Evolutionary conservation across 37 sponge, comb jelly and placozoan species (phyloP), one percentile per base, ranked within the genome.

Genomic region (Halisarca cf. caerulea): DNA sequence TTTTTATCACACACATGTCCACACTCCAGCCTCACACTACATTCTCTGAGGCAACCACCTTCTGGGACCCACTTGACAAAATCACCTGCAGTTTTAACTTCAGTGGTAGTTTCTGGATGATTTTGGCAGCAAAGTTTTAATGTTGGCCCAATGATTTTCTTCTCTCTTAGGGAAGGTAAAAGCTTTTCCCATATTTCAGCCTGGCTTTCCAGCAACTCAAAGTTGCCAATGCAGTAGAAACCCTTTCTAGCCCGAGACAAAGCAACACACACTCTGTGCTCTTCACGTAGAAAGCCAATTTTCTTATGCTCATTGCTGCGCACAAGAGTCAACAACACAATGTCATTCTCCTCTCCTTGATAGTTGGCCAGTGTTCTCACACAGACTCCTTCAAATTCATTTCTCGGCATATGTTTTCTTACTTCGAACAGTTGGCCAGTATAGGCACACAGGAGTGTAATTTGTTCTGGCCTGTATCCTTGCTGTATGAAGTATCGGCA

Each of bases 291-390:
- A 58, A 96, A 98, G 0, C 99, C 99, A 81, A 95, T 82, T 6
- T 74, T 91, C 0, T 66, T 79, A 24, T 58, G 40, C 23, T 59
- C 17, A 58, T 93, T 95, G 34, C 91, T 92, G 24, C 99, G 90
- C 14, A 92, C 93, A 3, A 98, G 83, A 15, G 96, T 92, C 15
- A 98, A 83, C 24, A 98, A 69, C 0, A 98, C 88, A 42, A 96
- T 92, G 36, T 95, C 91, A 86, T 98, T 98, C 71, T 98, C 99
- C 80, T 98, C 99, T 40, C 99, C 99, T 53, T 98, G 98, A 79
- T 92, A 98, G 77, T 93, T 88, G 55, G 95, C 98, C 7, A 98
- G 80, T 44, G 94, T 86, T 36, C 81, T 58, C 32, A 91, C 79
- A 25, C 85, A 62, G 2, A 97, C 87, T 20, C 93, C 93, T 70